Conservation (phyloP, 2,888 invertebrate species). For the Mactromeris polynyma region DNA sequence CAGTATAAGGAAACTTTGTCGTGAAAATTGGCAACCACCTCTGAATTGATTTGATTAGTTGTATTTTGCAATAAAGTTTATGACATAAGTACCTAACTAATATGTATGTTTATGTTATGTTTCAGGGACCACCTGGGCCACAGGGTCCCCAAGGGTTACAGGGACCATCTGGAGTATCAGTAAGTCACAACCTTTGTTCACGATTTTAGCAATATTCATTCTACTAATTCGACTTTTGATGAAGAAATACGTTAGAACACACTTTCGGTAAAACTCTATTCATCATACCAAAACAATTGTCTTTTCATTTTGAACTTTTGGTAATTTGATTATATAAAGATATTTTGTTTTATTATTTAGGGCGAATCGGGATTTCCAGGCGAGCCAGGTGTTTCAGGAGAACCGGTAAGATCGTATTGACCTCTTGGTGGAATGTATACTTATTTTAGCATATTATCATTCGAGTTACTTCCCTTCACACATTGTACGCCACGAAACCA, state of each 20-base stretch:
- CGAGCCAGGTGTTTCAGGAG: slow-evolving; percentile 61
- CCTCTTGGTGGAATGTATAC: background rate
- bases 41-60: no score
- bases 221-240: background rate
- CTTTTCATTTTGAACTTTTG: no score
- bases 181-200: slow-evolving; percentile 18
- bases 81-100: no score
- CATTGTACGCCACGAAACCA: no score
- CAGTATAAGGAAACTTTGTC: no score
- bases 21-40: no score
- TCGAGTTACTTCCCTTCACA: slow-evolving; percentile 15
- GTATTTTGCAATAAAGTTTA: no score
- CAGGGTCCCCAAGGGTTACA: slow-evolving; percentile 70
- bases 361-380: slow-evolving; percentile 65
- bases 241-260: background rate
- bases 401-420: slow-evolving; percentile 48
- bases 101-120: background rate
- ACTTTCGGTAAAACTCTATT: background rate
- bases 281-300: background rate
- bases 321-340: background rate
- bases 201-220: background rate
- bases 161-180: slow-evolving; percentile 56
- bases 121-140: slow-evolving; percentile 71
- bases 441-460: background rate
- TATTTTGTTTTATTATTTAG: slow-evolving; percentile 37